Conservation (phyloP, 2,113 vertebrate species). For the Hippocampus guttulatus region DNA sequence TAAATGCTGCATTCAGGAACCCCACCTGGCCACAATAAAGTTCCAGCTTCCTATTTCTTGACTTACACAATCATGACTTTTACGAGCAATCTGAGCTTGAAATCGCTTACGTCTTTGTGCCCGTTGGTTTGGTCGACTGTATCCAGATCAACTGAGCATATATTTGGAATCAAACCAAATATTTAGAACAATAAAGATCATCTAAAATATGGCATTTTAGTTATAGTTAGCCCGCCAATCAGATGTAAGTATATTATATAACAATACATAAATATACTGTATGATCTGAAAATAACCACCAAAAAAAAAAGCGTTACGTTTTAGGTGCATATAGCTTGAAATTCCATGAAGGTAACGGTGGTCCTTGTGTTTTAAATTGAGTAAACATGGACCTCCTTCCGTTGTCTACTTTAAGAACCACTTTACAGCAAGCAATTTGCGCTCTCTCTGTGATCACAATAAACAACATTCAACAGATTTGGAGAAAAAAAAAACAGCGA, state of each 20-base stretch:
- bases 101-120: neutral
- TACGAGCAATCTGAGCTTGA: slow-evolving; percentile 12
- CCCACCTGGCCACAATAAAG: slow-evolving; percentile 59
- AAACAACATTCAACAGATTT: slow-evolving; percentile 31
- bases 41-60: slow-evolving; percentile 33
- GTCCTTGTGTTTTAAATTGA: neutral
- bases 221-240: too few species aligned
- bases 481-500: slow-evolving; percentile 15
- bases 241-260: too few species aligned
- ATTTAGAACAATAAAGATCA: neutral
- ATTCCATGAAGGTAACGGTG: neutral
- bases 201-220: too few species aligned
- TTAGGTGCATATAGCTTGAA: neutral
- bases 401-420: slow-evolving; percentile 2
- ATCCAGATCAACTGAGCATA: neutral
- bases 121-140: neutral
- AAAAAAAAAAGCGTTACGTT: neutral
- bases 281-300: too few species aligned
- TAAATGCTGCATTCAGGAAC: slow-evolving; percentile 46
- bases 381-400: neutral
- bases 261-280: too few species aligned
- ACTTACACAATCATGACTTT: slow-evolving; percentile 36
- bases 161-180: neutral
- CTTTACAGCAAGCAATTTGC: slow-evolving; percentile 13
- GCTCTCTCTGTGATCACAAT: slow-evolving; percentile 15